Conservation (phyloP, 1,140 invertebrate genomes). For the Pseudomyrmex sp. region DNA sequence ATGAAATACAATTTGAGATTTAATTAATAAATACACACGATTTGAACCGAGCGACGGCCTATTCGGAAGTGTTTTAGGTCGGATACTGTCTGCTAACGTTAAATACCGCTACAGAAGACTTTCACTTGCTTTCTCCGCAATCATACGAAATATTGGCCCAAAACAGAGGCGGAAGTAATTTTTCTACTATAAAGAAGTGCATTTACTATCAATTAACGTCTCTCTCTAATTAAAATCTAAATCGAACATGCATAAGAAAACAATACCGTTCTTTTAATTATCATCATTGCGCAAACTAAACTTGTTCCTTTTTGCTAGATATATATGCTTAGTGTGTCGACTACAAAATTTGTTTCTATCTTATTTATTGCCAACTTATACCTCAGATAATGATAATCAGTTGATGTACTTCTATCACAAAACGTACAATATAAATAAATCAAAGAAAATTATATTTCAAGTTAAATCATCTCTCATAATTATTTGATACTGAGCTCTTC, state of each 20-base stretch:
- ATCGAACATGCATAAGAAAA: not conserved
- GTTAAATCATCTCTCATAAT: no score
- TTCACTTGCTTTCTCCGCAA: slow-evolving; percentile 79
- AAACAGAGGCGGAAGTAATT: not conserved
- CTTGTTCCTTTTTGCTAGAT: no score
- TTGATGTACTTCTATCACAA: no score
- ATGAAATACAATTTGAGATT: not conserved
- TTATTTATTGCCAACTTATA: no score
- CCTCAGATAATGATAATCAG: no score
- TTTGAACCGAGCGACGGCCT: not conserved
- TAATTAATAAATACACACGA: not conserved
- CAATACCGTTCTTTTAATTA: not conserved
- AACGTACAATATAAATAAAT: no score
- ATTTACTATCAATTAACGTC: not conserved
- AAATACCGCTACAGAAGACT: slow-evolving; percentile 72
- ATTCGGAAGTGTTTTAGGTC: slow-evolving; percentile 51
- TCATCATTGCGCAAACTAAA: not conserved
- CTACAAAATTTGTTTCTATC: no score
- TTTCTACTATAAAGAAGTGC: slow-evolving; percentile 21
- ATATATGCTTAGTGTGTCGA: no score
- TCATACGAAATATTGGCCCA: slow-evolving; percentile 72
- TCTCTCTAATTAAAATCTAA: slow-evolving; percentile 11
- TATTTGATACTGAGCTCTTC: no score
- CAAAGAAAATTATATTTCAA: no score
- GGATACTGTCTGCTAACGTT: slow-evolving; percentile 51